Evolutionary conservation across 2,797 vertebrate genomes (phyloP).

Genomic region (Sciurus vulgaris): DNA sequence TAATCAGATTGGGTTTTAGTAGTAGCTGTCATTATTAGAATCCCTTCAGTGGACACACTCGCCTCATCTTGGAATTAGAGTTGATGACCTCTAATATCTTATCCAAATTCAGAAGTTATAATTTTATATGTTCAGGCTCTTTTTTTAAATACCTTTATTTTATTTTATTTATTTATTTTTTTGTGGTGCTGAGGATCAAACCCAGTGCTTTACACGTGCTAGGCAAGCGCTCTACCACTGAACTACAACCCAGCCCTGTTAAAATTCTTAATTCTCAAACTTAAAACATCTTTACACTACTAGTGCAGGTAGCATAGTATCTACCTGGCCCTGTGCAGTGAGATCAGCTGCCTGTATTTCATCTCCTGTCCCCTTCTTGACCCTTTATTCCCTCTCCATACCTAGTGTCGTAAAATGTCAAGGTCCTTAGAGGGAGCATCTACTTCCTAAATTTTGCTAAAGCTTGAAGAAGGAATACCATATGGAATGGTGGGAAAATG

Average conservation of each 20-base stretch:
- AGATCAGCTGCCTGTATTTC: not conserved
- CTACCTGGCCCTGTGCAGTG: not conserved
- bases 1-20: not conserved
- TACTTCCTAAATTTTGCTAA: not conserved
- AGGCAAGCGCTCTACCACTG: too few species aligned
- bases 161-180: too few species aligned
- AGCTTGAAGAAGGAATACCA: not conserved
- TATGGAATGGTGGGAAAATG: not conserved
- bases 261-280: not conserved
- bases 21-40: not conserved
- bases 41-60: not conserved
- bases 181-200: too few species aligned
- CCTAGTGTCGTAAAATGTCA: not conserved
- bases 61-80: not conserved
- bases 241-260: too few species aligned
- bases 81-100: not conserved
- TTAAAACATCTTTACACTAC: not conserved
- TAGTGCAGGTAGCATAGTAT: not conserved
- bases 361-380: too few species aligned
- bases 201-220: too few species aligned
- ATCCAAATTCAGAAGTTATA: not conserved
- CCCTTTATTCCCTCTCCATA: rapidly evolving
- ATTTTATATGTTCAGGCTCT: not conserved
- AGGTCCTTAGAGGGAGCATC: not conserved
- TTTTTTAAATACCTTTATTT: too few species aligned